These are phyloP conservation scores for Vespertilio murinus DNA, from an alignment of 2,797 vertebrate species.

Conservation along the genomic window DNA sequence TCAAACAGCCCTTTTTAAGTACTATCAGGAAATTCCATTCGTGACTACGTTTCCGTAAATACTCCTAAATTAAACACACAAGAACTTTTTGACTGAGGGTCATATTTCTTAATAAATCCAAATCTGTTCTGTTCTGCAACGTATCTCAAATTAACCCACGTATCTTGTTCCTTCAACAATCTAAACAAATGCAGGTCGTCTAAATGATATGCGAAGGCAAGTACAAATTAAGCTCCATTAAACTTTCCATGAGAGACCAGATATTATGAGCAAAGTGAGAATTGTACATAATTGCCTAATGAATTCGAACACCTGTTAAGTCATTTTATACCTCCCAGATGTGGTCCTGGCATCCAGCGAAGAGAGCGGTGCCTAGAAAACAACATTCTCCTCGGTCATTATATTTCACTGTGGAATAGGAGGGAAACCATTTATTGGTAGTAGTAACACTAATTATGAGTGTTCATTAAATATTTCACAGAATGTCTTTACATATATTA, in stretches of 20 bases:
- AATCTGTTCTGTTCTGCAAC: background rate
- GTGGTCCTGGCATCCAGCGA: background rate
- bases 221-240: slow-evolving; percentile 51
- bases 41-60: background rate
- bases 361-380: background rate
- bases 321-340: slow-evolving; percentile 37
- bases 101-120: slow-evolving; percentile 31
- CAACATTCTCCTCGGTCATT: background rate
- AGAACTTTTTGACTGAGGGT: slow-evolving; percentile 16
- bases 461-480: slow-evolving; percentile 37
- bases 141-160: background rate
- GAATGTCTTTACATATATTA: background rate
- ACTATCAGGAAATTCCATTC: slow-evolving; percentile 26
- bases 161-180: background rate
- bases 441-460: slow-evolving; percentile 29
- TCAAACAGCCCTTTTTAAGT: slow-evolving; percentile 25
- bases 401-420: background rate
- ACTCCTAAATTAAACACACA: background rate
- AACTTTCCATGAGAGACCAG: slow-evolving; percentile 37
- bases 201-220: background rate
- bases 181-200: slow-evolving; percentile 47
- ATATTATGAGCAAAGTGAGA: slow-evolving; percentile 33
- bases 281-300: slow-evolving; percentile 53
- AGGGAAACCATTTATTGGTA: background rate
- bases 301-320: slow-evolving; percentile 63